Evolutionary conservation across 2,888 invertebrate genomes (phyloP), one percentile per base, ranked within the genome.

Genomic region (Melipona bicolor): DNA sequence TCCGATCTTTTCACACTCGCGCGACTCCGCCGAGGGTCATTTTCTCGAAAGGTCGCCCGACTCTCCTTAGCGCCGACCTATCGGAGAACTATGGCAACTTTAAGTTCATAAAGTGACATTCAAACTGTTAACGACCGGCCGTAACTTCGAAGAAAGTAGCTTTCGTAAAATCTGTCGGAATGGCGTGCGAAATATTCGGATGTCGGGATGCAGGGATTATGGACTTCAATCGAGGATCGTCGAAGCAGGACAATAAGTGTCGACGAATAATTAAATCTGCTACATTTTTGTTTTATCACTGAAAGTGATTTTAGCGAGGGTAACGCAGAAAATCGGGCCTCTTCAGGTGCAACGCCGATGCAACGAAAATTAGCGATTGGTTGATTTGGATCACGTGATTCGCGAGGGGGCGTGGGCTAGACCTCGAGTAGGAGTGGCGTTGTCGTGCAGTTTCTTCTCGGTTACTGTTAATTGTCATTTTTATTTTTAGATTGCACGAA

Each of bases 71-170:
- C 19, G 11, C 50, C 70, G 81, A 75, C 82, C 81, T 82, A 81
- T 81, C 70, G 67, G 21, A 67, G 59, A 65, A 54, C 5, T 17
- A 21, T 32, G n/a, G 19, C 43, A 32, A 36, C 56, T 56, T 67
- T 65, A 80, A 49, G 68, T 61, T 67, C 71, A 67, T 27, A 52
- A 65, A 36, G 21, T 82, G 81, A 72, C 83, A 81, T 83, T 83
- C 76, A 50, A 74, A 21, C 32, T 27, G 15, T 17, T 43, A 79
- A 74, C 50, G 73, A 64, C 59, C 4, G 21, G 43, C 21, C 32
- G 43, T 13, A 24, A n/a, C 13, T 21, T 19, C 13, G 24, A 15
- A 15, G 17, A 17, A 56, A 19, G 15, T 17, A 36, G 3, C 43
- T n/a, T n/a, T 9, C n/a, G n/a, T 5, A 4, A 13, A 56, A 56